A percentile compares a stretch with the other conserved stretches of the same genome.
Conservation (phyloP, 2,113 vertebrate genomes). For the Dryoscopus gambensis region DNA sequence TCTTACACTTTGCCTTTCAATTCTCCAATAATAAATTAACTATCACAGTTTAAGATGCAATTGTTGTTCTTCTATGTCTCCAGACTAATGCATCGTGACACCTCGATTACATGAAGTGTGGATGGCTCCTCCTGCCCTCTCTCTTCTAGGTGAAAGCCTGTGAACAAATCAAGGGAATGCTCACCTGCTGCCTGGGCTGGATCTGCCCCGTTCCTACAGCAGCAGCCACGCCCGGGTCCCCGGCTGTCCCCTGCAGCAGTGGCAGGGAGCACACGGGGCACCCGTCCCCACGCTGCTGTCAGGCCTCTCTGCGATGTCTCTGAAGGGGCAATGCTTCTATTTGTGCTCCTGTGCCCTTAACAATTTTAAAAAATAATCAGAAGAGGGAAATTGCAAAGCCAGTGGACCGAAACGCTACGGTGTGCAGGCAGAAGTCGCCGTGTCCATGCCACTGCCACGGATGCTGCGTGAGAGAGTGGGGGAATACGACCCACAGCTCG, state of each 20-base stretch:
- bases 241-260: rapidly evolving
- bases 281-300: rapidly evolving
- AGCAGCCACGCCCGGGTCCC: rapidly evolving
- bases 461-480: background rate
- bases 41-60: constrained; percentile 35
- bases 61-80: constrained; percentile 1
- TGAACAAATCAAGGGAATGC: background rate
- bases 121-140: background rate
- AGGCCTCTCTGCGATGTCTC: rapidly evolving
- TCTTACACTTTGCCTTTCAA: background rate
- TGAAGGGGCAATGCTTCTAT: rapidly evolving
- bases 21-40: constrained; percentile 49
- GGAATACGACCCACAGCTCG: background rate
- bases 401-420: rapidly evolving
- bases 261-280: background rate
- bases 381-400: background rate
- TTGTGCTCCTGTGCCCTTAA: background rate
- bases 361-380: background rate
- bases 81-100: constrained; percentile 6
- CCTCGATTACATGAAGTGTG: background rate
- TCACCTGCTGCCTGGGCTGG: background rate
- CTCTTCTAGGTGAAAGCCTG: background rate
- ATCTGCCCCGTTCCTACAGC: rapidly evolving
- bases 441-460: rapidly evolving
- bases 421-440: rapidly evolving